Percentiles rank a stretch among this genome's conserved stretches.
Conservation (phyloP, 2,797 vertebrate genomes). For the Sebastes hubbsi region DNA sequence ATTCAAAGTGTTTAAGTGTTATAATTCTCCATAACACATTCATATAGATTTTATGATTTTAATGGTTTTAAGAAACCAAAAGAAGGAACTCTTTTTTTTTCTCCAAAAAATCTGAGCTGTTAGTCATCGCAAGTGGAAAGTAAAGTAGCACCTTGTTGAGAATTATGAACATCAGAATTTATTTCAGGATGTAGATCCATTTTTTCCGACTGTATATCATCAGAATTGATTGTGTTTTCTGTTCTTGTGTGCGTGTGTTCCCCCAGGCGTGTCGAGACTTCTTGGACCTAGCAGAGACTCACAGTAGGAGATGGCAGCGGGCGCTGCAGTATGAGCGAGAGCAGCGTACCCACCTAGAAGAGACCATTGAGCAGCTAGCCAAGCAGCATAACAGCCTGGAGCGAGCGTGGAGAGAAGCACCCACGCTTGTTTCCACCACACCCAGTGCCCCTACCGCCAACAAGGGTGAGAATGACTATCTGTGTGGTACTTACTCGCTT, state of each 20-base stretch:
- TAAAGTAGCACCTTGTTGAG: background rate
- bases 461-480: conserved; percentile 82
- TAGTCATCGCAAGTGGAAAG: background rate
- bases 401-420: conserved; percentile 91
- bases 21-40: background rate
- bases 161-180: background rate
- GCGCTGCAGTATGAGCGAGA: conserved; percentile 96
- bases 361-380: conserved; percentile 97
- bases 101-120: background rate
- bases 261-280: conserved; percentile 97
- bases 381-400: conserved; percentile 99
- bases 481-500: background rate
- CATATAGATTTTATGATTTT: background rate
- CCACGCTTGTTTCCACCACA: conserved; percentile 79
- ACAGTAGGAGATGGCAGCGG: conserved; percentile 97
- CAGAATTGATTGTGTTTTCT: conserved; percentile 3
- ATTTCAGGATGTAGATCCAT: background rate
- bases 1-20: too few species aligned
- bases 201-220: background rate
- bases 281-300: conserved; percentile 92
- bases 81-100: background rate
- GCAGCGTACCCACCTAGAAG: conserved; percentile 93
- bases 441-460: conserved; percentile 74
- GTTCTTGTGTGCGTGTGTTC: conserved; percentile 1
- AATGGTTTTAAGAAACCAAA: background rate